Base-by-base conservation (phyloP, 1,140 invertebrate species). In the Lysiphlebus fabarum region DNA sequence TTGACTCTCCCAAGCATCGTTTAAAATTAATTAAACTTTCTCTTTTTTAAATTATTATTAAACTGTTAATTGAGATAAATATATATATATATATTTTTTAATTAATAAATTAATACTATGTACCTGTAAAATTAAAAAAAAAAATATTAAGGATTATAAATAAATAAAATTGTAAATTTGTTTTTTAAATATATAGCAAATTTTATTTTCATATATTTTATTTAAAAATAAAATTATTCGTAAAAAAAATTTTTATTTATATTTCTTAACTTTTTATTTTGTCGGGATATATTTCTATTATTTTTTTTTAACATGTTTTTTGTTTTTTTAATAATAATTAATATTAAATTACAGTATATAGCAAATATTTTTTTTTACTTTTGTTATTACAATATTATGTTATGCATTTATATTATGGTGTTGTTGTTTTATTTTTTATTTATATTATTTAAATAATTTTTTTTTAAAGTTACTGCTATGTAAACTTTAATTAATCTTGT, bases 201-300 rank as follows among this genome's bases (percentile, higher is more conserved):
- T 70, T 77, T 77, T 74, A 72, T 76, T 75, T 75, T 73, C 70
- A 69, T 72, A 65, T 73, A 70, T 77, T 75, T 77, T 69, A 72
- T 77, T 78, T 70, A 79, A 79, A 79, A 79, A 79, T 79, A 79
- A 77, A 79, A 78, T 78, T 73, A 77, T 78, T 75, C 75, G 74
- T 78, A 76, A 74, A 79, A 77, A 79, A 78, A 76, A 71, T 71
- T 68, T 73, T 71, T 69, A 70, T 65, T 63, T n/a, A n/a, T n/a
- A n/a, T n/a, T n/a, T n/a, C n/a, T n/a, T n/a, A n/a, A n/a, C n/a
- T n/a, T n/a, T n/a, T n/a, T n/a, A n/a, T n/a, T n/a, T n/a, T n/a
- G n/a, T n/a, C n/a, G n/a, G n/a, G n/a, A n/a, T n/a, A n/a, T n/a
- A n/a, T n/a, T n/a, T n/a, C n/a, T n/a, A n/a, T n/a, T n/a, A n/a